phyloP scores from a whole-genome alignment of 1,140 invertebrate species.

The Megathymus violae region DNA sequence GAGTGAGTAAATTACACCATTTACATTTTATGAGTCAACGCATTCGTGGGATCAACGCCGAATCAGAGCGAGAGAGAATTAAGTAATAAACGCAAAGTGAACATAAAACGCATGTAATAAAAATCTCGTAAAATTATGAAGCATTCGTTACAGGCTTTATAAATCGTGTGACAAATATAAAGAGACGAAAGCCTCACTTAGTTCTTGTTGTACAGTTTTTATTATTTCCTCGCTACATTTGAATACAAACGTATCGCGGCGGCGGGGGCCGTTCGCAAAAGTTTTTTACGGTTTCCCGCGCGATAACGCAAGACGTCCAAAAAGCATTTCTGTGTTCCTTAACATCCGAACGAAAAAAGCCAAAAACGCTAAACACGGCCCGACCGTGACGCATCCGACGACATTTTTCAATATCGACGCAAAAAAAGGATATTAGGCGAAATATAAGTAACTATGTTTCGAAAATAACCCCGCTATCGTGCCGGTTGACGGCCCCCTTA shows the following conservation, averaged over 20 bases:
- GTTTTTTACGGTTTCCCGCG: constrained; percentile 59
- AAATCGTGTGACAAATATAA: constrained; percentile 33
- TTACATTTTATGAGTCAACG: background rate
- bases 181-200: constrained; percentile 32
- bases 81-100: constrained; percentile 19
- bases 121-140: constrained; percentile 33
- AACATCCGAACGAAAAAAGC: constrained; percentile 45
- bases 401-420: constrained; percentile 75
- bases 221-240: constrained; percentile 55
- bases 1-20: background rate
- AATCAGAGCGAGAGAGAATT: constrained; percentile 19
- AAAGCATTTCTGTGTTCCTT: constrained; percentile 80
- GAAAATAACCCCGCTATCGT: constrained; percentile 54
- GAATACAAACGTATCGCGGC: constrained; percentile 58
- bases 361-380: constrained; percentile 37
- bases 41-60: background rate
- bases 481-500: constrained; percentile 50
- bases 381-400: constrained; percentile 68
- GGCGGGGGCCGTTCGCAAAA: constrained; percentile 52
- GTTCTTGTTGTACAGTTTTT: constrained; percentile 38
- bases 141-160: constrained; percentile 30
- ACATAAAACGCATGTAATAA: constrained; percentile 19
- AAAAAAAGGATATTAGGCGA: constrained; percentile 65
- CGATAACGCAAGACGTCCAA: constrained; percentile 73
- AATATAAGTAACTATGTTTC: constrained; percentile 57